These are phyloP conservation scores for Pogonomyrmex californicus DNA, from an alignment of 1,140 invertebrate genomes.

Conservation along the genomic window DNA sequence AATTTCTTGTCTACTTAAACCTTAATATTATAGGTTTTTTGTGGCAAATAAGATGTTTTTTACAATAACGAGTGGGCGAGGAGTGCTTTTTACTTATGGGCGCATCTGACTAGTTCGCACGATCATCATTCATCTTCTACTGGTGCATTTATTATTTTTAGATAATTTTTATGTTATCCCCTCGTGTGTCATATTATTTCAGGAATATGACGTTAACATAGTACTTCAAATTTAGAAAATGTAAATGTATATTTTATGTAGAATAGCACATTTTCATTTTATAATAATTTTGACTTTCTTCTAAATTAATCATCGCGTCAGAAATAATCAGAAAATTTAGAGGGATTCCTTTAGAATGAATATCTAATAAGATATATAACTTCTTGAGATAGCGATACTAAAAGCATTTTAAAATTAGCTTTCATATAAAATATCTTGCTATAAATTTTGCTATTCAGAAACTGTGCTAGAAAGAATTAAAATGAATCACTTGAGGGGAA, in stretches of 20 bases:
- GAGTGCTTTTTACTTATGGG: not conserved
- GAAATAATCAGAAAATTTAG: too few species aligned
- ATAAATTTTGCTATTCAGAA: not conserved
- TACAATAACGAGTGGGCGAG: not conserved
- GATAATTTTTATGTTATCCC: not conserved
- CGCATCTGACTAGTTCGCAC: not conserved
- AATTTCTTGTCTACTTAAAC: conserved; percentile 24
- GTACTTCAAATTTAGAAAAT: not conserved
- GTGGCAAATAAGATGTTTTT: not conserved
- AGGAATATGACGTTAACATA: not conserved
- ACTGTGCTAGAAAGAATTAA: not conserved
- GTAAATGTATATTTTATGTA: not conserved
- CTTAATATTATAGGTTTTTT: not conserved
- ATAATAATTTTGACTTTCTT: not conserved
- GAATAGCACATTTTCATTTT: not conserved
- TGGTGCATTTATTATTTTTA: not conserved
- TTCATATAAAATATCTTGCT: not conserved
- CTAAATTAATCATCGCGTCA: not conserved
- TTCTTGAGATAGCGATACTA: too few species aligned
- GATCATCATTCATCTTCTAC: not conserved
- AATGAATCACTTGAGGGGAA: not conserved
- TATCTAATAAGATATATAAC: not conserved
- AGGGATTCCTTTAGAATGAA: not conserved
- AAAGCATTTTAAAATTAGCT: too few species aligned
- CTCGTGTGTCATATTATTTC: not conserved